These are phyloP conservation scores for Hesperia comma DNA, from an alignment of 2,888 invertebrate genomes.

Conservation along the genomic window DNA sequence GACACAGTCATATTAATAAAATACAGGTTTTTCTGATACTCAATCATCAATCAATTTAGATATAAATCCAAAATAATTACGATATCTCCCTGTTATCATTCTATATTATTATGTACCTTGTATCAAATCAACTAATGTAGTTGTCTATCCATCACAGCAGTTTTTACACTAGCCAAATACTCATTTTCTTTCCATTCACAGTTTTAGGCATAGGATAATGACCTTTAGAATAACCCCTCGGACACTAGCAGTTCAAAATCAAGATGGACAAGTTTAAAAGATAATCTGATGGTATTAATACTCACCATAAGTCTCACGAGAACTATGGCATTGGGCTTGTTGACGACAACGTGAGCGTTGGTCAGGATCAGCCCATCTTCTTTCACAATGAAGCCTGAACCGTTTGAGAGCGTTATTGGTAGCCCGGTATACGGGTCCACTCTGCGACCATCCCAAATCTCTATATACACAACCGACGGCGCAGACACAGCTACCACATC, in stretches of 20 bases:
- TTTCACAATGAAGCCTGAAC: constrained; percentile 95
- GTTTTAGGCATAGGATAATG: too few species aligned
- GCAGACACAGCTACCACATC: constrained; percentile 95
- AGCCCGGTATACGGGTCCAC: constrained; percentile 88
- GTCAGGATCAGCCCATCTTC: constrained; percentile 95
- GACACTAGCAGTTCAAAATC: too few species aligned
- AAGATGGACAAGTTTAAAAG: background rate
- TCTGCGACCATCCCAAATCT: constrained; percentile 90
- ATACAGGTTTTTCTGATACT: background rate
- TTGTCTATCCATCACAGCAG: too few species aligned
- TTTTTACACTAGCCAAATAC: too few species aligned
- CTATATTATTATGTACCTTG: too few species aligned
- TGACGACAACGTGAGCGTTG: constrained; percentile 97
- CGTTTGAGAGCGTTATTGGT: constrained; percentile 89
- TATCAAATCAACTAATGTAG: too few species aligned
- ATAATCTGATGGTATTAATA: constrained; percentile 26
- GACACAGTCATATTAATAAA: background rate
- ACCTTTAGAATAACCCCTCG: too few species aligned
- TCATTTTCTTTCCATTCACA: too few species aligned
- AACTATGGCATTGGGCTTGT: constrained; percentile 88
- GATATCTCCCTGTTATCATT: too few species aligned
- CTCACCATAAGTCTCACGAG: constrained; percentile 86
- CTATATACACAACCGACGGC: constrained; percentile 95
- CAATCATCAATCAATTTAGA: too few species aligned
- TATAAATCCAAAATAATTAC: too few species aligned